Evolutionary conservation across 1,140 invertebrate species (phyloP).

Genomic region (Aphaenogaster ashmeadi): DNA sequence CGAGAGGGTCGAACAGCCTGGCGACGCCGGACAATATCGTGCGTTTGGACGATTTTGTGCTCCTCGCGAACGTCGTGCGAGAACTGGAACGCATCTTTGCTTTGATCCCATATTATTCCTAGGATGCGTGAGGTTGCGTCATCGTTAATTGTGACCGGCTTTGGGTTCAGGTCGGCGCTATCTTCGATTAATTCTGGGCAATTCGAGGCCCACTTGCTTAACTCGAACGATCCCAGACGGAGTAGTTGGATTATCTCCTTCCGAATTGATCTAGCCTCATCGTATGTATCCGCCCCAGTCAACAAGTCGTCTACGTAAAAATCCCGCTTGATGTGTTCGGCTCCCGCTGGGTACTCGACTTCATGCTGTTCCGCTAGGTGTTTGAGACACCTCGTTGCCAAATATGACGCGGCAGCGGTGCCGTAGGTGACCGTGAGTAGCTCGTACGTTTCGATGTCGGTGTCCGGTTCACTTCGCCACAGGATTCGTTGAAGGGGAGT

Average conservation of each 20-base stretch:
- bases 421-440: background rate
- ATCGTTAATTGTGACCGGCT: background rate
- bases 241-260: background rate
- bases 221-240: background rate
- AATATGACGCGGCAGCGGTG: background rate
- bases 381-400: background rate
- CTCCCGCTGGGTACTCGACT: background rate
- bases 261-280: background rate
- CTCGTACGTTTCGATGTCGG: background rate
- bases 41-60: background rate
- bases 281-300: background rate
- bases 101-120: background rate
- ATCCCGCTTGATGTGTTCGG: background rate
- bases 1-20: background rate
- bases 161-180: too few relatives aligned
- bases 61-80: background rate
- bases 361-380: background rate
- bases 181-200: background rate
- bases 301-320: background rate
- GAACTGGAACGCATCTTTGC: background rate
- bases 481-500: too few relatives aligned
- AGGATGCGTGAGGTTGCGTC: background rate
- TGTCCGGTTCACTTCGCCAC: too few relatives aligned
- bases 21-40: background rate
- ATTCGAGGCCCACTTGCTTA: background rate